Conservation (phyloP, 2,797 vertebrate genomes). For the Echiichthys vipera region DNA sequence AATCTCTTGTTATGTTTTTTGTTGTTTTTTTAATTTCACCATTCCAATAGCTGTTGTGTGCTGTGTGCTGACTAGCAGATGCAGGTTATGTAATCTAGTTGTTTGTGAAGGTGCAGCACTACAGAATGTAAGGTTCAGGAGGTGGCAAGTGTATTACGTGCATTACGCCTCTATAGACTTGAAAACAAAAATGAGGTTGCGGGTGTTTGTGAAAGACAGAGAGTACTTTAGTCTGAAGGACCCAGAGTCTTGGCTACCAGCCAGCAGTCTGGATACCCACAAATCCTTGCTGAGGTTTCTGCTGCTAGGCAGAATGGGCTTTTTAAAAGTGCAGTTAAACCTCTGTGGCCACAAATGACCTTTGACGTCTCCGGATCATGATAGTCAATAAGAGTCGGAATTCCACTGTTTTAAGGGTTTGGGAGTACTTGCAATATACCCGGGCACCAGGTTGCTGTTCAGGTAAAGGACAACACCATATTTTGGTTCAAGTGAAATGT, state of each 20-base stretch:
- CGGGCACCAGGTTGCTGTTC: neutral
- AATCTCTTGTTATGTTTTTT: neutral
- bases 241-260: slow-evolving; percentile 40
- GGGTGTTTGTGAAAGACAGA: slow-evolving; percentile 24
- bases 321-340: slow-evolving; percentile 30
- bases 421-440: neutral
- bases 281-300: slow-evolving; percentile 45
- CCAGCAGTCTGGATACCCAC: slow-evolving; percentile 55
- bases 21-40: neutral
- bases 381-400: slow-evolving; percentile 17
- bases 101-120: slow-evolving; percentile 10
- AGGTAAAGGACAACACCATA: neutral
- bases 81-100: slow-evolving; percentile 14
- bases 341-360: slow-evolving; percentile 30
- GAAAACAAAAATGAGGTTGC: slow-evolving; percentile 23
- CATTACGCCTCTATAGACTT: slow-evolving; percentile 15
- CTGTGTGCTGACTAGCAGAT: slow-evolving; percentile 9
- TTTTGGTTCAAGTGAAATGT: slow-evolving; percentile 2
- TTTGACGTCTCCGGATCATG: slow-evolving; percentile 6
- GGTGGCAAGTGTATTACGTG: slow-evolving; percentile 19
- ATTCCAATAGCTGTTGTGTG: neutral
- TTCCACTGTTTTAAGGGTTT: neutral
- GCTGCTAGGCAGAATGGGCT: slow-evolving; percentile 50
- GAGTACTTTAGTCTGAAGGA: slow-evolving; percentile 52
- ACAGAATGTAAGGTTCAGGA: slow-evolving; percentile 28